Evolutionary conservation across 2,888 invertebrate genomes (phyloP), one percentile per base, ranked within the genome.

Genomic region (Steinernema carpocapsae): DNA sequence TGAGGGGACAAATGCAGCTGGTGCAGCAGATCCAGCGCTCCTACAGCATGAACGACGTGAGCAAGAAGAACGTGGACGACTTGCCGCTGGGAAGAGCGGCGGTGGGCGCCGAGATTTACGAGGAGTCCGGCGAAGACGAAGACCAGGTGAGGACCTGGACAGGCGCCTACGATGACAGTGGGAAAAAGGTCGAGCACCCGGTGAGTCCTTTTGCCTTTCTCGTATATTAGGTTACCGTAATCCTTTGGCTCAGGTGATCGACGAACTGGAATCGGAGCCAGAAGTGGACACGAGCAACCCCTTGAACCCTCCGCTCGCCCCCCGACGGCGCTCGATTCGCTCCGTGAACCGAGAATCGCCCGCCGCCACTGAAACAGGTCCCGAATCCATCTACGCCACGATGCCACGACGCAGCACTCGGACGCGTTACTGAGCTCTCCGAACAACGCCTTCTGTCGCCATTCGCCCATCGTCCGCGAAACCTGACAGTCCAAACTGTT

Each of bases 1-100:
- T 85, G 32, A 78, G 86, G n/a, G 84, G 86, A n/a, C 85, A 85
- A 45, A 82, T 82, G 71, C 84, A 86, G 72, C 74, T 86, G 1
- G 80, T 82, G n/a, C 81, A 81, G 74, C 83, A 84, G 72, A 52
- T 84, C 42, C 74, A 75, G 48, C 70, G 74, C 17, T 74, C 73
- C 19, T 81, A 82, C 75, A 82, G 82, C 46, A 81, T 82, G 64
- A 83, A 80, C 71, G 84, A 84, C 64, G 82, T 84, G n/a, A 75
- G 75, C 12, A 19, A 72, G 72, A 74, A 46, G 78, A 76, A 32
- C 74, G 75, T 32, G 74, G 73, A 52, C 52, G 42, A 42, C 64
- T 19, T 52, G 29, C 14, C 70, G 45, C 71, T 74, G 12, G 76
- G 74, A 19, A 32, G 59, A 4, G 46, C 76, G 7, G 73, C 74